These are phyloP conservation scores for Salvelinus namaycush DNA, from an alignment of 2,113 vertebrate genomes.

Conservation along the genomic window DNA sequence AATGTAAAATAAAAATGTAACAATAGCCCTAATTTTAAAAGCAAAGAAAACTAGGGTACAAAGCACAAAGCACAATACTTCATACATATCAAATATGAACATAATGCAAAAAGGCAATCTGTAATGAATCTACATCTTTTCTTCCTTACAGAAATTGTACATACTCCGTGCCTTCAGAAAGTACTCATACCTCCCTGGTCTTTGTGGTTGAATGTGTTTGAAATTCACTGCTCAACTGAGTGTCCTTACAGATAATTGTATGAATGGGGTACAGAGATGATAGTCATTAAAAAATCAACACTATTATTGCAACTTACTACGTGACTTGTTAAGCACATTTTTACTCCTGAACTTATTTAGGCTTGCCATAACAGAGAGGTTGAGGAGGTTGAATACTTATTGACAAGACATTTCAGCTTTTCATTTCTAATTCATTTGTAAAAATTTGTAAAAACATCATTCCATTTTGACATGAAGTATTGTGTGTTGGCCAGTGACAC, in stretches of 20 bases:
- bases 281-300: too few species aligned
- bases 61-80: constrained; percentile 42
- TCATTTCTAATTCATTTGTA: too few species aligned
- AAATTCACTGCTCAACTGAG: too few species aligned
- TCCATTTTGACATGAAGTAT: too few species aligned
- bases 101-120: constrained; percentile 13
- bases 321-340: not conserved
- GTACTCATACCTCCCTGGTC: too few species aligned
- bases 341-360: not conserved
- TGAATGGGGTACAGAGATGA: too few species aligned
- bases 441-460: too few species aligned
- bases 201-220: too few species aligned
- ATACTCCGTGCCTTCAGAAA: too few species aligned
- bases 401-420: not conserved
- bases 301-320: too few species aligned
- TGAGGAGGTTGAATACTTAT: constrained; percentile 52
- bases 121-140: constrained; percentile 6
- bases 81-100: not conserved
- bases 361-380: constrained; percentile 24
- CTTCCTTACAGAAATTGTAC: not conserved
- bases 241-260: too few species aligned
- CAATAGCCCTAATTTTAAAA: constrained; percentile 13
- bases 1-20: not conserved
- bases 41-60: constrained; percentile 57
- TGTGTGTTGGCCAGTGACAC: too few species aligned